Evolutionary conservation across 2,888 invertebrate species (phyloP).

Genomic region (Noctua pronuba): DNA sequence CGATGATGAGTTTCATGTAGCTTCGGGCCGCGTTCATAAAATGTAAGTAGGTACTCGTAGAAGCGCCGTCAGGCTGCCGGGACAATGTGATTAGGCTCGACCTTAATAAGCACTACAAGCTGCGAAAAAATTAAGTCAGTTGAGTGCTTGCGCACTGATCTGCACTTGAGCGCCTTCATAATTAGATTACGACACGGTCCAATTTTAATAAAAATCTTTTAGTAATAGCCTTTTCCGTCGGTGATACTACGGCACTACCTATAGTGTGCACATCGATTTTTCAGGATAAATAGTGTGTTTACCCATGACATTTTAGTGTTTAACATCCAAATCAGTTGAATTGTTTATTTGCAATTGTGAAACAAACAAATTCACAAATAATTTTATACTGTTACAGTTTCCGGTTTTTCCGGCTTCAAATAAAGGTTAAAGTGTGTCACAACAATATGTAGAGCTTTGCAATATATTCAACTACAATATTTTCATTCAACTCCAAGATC

Average conservation of each 20-base stretch:
- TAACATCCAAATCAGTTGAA: background rate
- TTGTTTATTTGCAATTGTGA: background rate
- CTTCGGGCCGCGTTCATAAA: background rate
- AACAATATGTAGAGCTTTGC: constrained; percentile 2
- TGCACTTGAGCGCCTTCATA: constrained; percentile 6
- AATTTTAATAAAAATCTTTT: background rate
- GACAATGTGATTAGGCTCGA: constrained; percentile 9
- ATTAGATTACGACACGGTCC: constrained; percentile 1
- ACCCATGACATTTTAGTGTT: background rate
- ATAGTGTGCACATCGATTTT: too few species aligned
- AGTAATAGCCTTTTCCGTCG: background rate
- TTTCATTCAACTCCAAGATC: constrained; percentile 33
- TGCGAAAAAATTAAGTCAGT: constrained; percentile 14
- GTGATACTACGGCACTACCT: background rate
- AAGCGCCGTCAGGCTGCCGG: background rate
- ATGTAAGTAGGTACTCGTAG: background rate
- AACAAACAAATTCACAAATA: background rate
- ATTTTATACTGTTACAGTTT: too few species aligned
- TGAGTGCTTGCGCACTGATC: constrained; percentile 39
- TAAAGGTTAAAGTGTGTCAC: background rate
- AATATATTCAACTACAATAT: constrained; percentile 6
- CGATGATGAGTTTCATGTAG: background rate
- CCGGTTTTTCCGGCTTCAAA: background rate
- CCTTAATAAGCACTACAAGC: constrained; percentile 22
- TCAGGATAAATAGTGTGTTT: background rate